A percentile compares a stretch with the other conserved stretches of the same genome.
These are phyloP conservation scores for Palythoa heliodiscus DNA, from an alignment of 92 coral and sea anemone species.

Conservation along the genomic window DNA sequence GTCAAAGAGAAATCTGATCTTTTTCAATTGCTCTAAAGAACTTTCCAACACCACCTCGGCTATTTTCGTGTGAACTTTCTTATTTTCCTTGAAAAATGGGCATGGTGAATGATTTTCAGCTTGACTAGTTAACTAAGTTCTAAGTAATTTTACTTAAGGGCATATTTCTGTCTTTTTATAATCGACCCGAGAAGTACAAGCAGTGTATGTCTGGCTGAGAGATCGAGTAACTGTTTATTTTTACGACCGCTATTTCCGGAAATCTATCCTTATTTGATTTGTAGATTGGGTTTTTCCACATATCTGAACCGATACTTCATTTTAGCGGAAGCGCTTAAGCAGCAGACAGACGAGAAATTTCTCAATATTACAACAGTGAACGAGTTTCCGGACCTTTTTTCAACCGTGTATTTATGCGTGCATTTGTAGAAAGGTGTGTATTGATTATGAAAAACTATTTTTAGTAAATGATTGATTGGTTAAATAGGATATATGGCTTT, in stretches of 20 bases:
- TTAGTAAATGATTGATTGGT: constrained; percentile 11
- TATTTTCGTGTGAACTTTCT: constrained; percentile 7
- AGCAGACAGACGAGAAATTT: not conserved
- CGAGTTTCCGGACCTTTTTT: not conserved
- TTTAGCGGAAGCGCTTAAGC: not conserved
- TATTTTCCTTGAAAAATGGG: not conserved
- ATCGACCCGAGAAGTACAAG: not conserved
- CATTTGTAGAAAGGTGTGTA: constrained; percentile 5
- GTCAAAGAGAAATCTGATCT: constrained; percentile 11
- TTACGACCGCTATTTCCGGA: constrained; percentile 59
- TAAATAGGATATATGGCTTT: constrained; percentile 28
- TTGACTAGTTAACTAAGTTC: no score
- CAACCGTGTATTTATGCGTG: not conserved
- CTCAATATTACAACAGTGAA: not conserved
- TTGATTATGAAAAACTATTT: constrained; percentile 1
- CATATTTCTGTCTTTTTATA: not conserved
- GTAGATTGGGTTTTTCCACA: constrained; percentile 14
- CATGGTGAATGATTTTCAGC: constrained; percentile 20
- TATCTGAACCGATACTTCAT: not conserved
- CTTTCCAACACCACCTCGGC: not conserved
- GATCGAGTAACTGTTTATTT: constrained; percentile 50
- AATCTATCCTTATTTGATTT: constrained; percentile 34
- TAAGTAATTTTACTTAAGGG: constrained; percentile 10
- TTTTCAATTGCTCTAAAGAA: constrained; percentile 26
- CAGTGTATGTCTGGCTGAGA: not conserved